Base-by-base conservation (phyloP, 2,888 invertebrate genomes). In the Trichogramma evanescens region DNA sequence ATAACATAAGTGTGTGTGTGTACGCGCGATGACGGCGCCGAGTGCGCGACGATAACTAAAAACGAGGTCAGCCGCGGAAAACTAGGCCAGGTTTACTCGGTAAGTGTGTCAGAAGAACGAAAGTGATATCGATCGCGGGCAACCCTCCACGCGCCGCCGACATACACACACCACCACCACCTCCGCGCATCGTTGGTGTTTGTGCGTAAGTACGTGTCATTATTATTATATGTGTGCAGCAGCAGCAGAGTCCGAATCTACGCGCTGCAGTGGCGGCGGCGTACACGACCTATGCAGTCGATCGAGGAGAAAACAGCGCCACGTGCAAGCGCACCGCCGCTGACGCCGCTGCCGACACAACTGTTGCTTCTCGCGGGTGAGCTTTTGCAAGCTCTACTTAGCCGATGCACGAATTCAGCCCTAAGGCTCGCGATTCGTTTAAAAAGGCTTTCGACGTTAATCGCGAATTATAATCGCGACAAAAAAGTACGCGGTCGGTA, bases 11-110 rank as follows among this genome's bases (percentile, higher is more conserved):
- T 26, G 26, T 26, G 26, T 26, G 26, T 26, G 26, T 26, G 26
- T 26, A 26, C 26, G 26, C 26, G 26, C 26, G 26, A 26, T 26
- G 26, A 26, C 26, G 26, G 26, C 7, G 40, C 6, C 46, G 63
- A 58, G 57, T 56, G 51, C 44, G 56, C 64, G 61, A 58, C 59
- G 66, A 65, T 58, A 51, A 61, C 65, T 53, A 63, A 66, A 71
- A 72, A 72, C 70, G 73, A 72, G 73, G 74, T 73, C 71, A 69
- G 57, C 48, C 52, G 50, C 10, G 50, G 64, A 63, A 72, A 77
- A 74, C 71, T 73, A 67, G 76, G 76, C 73, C 76, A 77, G 76
- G 76, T 77, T 77, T 76, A 77, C 76, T 75, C 75, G 76, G 76
- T 75, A 76, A 76, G 71, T 74, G 69, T 75, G 76, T 76, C 76